Percentiles rank a stretch among this genome's conserved stretches.
phyloP scores from a whole-genome alignment of 2,113 vertebrate species.

The Pluvianellus socialis region DNA sequence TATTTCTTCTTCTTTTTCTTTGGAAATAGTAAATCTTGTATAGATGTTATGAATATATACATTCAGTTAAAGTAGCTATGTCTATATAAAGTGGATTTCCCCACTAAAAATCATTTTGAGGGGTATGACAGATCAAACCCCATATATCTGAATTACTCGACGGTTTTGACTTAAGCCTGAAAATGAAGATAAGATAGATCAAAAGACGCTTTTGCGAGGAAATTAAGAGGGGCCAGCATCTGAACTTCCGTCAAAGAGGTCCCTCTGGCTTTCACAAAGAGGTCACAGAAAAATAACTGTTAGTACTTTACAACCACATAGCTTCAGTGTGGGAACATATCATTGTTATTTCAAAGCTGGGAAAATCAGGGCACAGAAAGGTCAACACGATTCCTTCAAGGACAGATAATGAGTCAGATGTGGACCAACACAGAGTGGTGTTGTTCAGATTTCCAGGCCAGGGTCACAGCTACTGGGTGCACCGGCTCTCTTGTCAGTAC shows the following conservation, averaged over 20 bases:
- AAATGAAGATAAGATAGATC: not conserved
- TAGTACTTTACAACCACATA: not conserved
- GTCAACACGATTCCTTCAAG: not conserved
- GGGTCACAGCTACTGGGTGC: not conserved
- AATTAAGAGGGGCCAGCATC: not conserved
- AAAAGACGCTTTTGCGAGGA: not conserved
- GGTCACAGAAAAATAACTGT: not conserved
- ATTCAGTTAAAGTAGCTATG: not conserved
- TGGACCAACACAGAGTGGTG: not conserved
- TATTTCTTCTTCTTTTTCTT: no score
- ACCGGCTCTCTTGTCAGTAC: rapidly evolving
- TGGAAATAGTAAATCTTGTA: not conserved
- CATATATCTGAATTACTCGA: not conserved
- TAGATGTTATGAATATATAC: not conserved
- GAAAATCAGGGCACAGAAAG: not conserved
- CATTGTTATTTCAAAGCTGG: not conserved
- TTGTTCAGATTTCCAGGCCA: not conserved
- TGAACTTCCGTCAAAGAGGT: not conserved
- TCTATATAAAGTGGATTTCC: not conserved
- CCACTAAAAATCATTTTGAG: not conserved
- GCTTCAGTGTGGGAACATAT: not conserved
- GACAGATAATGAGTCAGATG: conserved; percentile 6
- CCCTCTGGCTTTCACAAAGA: not conserved
- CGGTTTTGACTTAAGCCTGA: not conserved
- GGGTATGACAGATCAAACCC: not conserved